Conservation (phyloP, 2,888 invertebrate species). For the Dicranocentrus wangi region DNA sequence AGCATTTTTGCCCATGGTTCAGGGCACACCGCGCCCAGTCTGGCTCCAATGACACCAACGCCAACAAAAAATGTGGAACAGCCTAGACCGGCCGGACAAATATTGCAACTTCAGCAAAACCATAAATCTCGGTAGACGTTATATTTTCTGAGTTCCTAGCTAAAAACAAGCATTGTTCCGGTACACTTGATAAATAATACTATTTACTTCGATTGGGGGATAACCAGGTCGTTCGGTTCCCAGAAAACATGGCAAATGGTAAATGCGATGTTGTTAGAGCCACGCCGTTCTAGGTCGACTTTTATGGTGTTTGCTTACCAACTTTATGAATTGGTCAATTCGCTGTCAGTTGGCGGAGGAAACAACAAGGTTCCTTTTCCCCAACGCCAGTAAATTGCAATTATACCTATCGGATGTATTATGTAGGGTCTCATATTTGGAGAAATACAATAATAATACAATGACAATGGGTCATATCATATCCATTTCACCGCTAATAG, state of each 20-base stretch:
- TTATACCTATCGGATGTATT: too few relatives aligned
- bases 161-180: constrained; percentile 11
- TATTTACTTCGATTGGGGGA: neutral
- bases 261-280: too few relatives aligned
- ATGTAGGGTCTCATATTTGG: too few relatives aligned
- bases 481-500: too few relatives aligned
- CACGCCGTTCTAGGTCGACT: too few relatives aligned
- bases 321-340: neutral
- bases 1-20: too few relatives aligned
- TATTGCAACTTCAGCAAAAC: constrained; percentile 12
- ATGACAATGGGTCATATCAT: too few relatives aligned
- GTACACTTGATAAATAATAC: neutral
- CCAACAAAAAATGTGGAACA: neutral
- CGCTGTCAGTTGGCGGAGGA: neutral
- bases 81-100: too few relatives aligned
- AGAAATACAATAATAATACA: too few relatives aligned
- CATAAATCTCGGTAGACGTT: neutral
- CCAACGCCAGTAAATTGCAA: neutral
- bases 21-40: neutral
- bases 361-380: neutral
- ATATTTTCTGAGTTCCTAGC: neutral
- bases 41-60: constrained; percentile 1
- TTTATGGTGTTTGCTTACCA: neutral
- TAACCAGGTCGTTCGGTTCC: neutral
- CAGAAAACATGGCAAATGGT: too few relatives aligned